These are phyloP conservation scores for Pseudocheirus occidentalis DNA, from an alignment of 2,797 vertebrate species.

Conservation along the genomic window DNA sequence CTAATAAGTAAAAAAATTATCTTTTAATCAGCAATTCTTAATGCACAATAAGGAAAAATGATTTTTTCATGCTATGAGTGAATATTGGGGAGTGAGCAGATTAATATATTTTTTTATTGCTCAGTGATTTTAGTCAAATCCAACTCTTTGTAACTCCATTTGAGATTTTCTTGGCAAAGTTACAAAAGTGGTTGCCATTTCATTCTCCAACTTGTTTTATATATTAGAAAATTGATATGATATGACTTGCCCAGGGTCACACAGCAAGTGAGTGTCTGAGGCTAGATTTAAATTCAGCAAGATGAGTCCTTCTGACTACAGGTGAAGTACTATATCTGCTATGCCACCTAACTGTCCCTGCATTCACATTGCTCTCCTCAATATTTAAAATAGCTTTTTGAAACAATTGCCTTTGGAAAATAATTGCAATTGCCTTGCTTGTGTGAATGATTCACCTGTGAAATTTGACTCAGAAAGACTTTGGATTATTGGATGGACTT, in stretches of 20 bases:
- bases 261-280: background rate
- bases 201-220: background rate
- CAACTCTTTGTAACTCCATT: background rate
- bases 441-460: too few relatives aligned
- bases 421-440: too few relatives aligned
- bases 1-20: slow-evolving; percentile 9
- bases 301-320: background rate
- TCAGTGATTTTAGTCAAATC: background rate
- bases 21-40: background rate
- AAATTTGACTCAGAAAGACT: background rate
- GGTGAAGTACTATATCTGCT: background rate
- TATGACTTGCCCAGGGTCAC: background rate
- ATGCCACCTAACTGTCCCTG: background rate
- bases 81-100: background rate
- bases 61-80: background rate
- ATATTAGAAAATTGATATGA: background rate
- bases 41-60: background rate
- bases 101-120: background rate
- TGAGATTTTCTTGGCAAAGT: background rate
- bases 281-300: background rate
- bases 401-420: too few relatives aligned
- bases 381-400: background rate
- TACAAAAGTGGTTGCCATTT: background rate
- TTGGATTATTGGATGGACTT: background rate
- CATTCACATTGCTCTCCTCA: background rate